A percentile compares a stretch with the other conserved stretches of the same genome.
phyloP scores from a whole-genome alignment of 2,797 vertebrate species.

The Sebastes melanostomus region DNA sequence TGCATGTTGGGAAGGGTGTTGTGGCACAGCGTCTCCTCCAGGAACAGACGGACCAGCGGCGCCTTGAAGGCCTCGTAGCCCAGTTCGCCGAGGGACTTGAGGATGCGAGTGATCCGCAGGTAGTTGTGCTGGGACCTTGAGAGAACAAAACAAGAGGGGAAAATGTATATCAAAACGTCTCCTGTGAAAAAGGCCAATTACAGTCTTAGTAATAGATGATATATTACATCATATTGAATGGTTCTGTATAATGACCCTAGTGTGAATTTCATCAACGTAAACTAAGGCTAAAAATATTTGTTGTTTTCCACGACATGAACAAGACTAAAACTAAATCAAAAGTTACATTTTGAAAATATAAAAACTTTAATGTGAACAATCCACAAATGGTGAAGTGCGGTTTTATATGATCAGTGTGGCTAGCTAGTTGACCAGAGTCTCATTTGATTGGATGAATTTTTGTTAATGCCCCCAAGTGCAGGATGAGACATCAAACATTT shows the following conservation, averaged over 20 bases:
- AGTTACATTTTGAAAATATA: neutral
- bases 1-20: constrained; percentile 93
- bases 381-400: too few species aligned
- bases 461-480: too few species aligned
- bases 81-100: constrained; percentile 97
- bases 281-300: too few species aligned
- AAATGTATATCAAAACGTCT: neutral
- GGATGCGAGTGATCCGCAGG: constrained; percentile 95
- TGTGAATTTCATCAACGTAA: neutral
- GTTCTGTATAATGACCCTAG: neutral
- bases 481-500: too few species aligned
- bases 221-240: neutral
- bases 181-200: neutral
- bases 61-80: constrained; percentile 96
- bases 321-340: neutral
- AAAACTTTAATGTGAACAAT: neutral
- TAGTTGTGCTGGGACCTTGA: constrained; percentile 98
- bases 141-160: neutral
- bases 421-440: too few species aligned
- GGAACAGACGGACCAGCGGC: constrained; percentile 91
- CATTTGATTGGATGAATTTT: too few species aligned
- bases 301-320: neutral
- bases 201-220: neutral
- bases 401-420: too few species aligned
- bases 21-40: constrained; percentile 91